Percentiles rank a stretch among this genome's conserved stretches.
phyloP scores from a whole-genome alignment of 2,797 vertebrate species.

The Melanotaenia maccullochi region DNA sequence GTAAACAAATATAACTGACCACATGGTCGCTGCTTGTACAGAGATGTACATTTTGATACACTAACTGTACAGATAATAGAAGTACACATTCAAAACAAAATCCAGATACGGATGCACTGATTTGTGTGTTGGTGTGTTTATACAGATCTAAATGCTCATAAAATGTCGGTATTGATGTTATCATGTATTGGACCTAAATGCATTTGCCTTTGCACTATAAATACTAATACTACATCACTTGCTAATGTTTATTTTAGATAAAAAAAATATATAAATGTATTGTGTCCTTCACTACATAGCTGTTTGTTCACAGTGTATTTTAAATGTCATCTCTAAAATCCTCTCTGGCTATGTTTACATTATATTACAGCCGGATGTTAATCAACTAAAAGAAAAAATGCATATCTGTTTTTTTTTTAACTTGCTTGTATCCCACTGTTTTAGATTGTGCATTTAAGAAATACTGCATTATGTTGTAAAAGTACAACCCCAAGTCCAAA shows the following conservation, averaged over 20 bases:
- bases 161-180: slow-evolving; percentile 61
- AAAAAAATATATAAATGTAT: slow-evolving; percentile 19
- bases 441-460: slow-evolving; percentile 56
- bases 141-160: slow-evolving; percentile 49
- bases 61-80: slow-evolving; percentile 36
- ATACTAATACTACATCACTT: slow-evolving; percentile 62
- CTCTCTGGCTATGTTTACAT: slow-evolving; percentile 78
- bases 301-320: slow-evolving; percentile 39
- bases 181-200: slow-evolving; percentile 77
- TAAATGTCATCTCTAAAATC: slow-evolving; percentile 45
- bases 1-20: not conserved
- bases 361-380: slow-evolving; percentile 63
- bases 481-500: not conserved
- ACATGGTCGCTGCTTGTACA: slow-evolving; percentile 47
- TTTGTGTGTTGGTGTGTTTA: slow-evolving; percentile 53
- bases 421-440: slow-evolving; percentile 45
- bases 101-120: slow-evolving; percentile 62
- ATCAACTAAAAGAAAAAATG: slow-evolving; percentile 46
- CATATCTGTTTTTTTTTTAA: slow-evolving; percentile 58
- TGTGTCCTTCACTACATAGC: slow-evolving; percentile 52
- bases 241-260: slow-evolving; percentile 70
- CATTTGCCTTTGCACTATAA: slow-evolving; percentile 78
- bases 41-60: slow-evolving; percentile 59
- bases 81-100: slow-evolving; percentile 53
- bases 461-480: slow-evolving; percentile 44